These are phyloP conservation scores for Drosophila eugracilis DNA, from an alignment of 1,140 invertebrate species.

Conservation along the genomic window DNA sequence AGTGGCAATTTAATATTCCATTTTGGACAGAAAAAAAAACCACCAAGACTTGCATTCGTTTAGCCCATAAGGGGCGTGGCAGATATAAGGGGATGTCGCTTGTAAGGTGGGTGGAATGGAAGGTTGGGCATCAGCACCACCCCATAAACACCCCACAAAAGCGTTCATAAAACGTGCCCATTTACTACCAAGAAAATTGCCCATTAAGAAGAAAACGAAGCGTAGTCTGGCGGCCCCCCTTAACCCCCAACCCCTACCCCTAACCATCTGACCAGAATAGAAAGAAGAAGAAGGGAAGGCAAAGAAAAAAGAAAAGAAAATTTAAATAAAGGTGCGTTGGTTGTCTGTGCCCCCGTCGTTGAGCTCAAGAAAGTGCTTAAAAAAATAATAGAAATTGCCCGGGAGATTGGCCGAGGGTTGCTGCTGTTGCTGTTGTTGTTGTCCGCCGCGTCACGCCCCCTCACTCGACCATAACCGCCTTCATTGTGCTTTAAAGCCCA, in stretches of 20 bases:
- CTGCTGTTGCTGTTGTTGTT: constrained; percentile 24
- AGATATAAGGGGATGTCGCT: neutral
- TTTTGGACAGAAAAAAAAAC: constrained; percentile 42
- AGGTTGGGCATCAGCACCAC: constrained; percentile 22
- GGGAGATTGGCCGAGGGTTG: constrained; percentile 32
- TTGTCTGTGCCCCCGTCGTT: constrained; percentile 53
- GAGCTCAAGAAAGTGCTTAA: constrained; percentile 56
- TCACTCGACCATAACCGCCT: constrained; percentile 59
- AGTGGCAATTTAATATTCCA: constrained; percentile 62
- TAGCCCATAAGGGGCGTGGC: constrained; percentile 14
- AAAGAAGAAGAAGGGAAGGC: neutral
- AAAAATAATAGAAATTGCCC: constrained; percentile 65
- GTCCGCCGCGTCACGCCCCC: constrained; percentile 34
- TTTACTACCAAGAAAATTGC: constrained; percentile 84
- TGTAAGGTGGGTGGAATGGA: neutral
- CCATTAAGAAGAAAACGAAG: constrained; percentile 78
- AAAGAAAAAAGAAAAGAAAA: constrained; percentile 27
- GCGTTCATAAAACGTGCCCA: constrained; percentile 84
- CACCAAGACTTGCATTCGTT: constrained; percentile 22
- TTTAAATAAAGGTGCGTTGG: constrained; percentile 84
- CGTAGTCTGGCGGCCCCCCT: constrained; percentile 30
- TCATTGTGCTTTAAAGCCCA: constrained; percentile 84
- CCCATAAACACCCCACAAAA: constrained; percentile 84
- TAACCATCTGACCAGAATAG: constrained; percentile 33
- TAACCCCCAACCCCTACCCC: neutral